phyloP scores from a whole-genome alignment of 1,140 invertebrate genomes.

The Drosophila ohnishii region DNA sequence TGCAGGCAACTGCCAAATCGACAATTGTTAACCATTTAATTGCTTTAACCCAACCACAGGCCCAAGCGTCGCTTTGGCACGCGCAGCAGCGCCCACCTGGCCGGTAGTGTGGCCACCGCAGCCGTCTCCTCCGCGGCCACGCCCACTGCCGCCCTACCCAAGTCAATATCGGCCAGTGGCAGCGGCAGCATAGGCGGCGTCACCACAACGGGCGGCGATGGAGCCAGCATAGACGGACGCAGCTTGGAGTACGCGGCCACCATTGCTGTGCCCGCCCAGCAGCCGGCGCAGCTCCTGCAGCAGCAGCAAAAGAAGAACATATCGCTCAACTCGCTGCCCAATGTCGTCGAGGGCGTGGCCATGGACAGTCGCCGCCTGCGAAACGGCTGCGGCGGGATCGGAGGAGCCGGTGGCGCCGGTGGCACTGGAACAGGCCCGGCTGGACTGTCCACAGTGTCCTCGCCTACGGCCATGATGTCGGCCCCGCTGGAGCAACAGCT shows the following conservation, averaged over 20 bases:
- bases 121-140: slow-evolving; percentile 29
- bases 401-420: slow-evolving; percentile 2
- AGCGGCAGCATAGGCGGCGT: slow-evolving; percentile 54
- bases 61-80: slow-evolving; percentile 80
- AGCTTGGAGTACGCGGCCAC: slow-evolving; percentile 59
- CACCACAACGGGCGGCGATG: slow-evolving; percentile 41
- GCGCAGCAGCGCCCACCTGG: slow-evolving; percentile 70
- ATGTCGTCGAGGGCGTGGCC: slow-evolving; percentile 77
- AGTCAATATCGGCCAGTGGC: slow-evolving; percentile 73
- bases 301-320: slow-evolving; percentile 80
- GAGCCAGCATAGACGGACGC: slow-evolving; percentile 62
- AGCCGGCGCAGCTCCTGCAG: slow-evolving; percentile 66
- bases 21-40: slow-evolving; percentile 16
- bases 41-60: slow-evolving; percentile 26
- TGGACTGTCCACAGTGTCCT: slow-evolving; percentile 70
- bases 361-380: slow-evolving; percentile 57
- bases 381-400: slow-evolving; percentile 45
- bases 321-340: slow-evolving; percentile 75
- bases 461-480: slow-evolving; percentile 69
- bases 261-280: slow-evolving; percentile 54
- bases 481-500: slow-evolving; percentile 65
- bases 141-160: slow-evolving; percentile 49
- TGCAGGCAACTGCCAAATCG: background rate
- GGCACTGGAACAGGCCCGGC: slow-evolving; percentile 28
- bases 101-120: slow-evolving; percentile 49